These are phyloP conservation scores for Machimus atricapillus DNA, from an alignment of 2,888 invertebrate species.

Conservation along the genomic window DNA sequence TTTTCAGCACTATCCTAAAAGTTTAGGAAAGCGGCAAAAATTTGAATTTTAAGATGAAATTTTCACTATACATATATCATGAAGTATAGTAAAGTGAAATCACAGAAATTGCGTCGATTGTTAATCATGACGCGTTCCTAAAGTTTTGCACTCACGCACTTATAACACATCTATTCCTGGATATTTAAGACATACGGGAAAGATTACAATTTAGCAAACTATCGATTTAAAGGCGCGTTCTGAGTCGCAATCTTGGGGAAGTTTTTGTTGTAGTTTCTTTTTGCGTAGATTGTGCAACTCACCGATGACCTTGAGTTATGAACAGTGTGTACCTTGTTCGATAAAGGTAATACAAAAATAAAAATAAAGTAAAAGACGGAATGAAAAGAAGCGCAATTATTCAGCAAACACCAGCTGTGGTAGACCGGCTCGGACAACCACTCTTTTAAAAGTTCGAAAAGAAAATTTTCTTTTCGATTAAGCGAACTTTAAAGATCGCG, in stretches of 20 bases:
- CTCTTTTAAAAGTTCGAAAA: neutral
- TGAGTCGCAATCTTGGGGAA: neutral
- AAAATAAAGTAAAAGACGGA: neutral
- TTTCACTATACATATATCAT: neutral
- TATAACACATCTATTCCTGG: neutral
- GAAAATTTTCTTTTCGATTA: neutral
- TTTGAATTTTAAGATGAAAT: neutral
- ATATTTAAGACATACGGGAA: neutral
- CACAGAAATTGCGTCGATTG: neutral
- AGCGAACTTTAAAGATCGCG: neutral
- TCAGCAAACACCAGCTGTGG: neutral
- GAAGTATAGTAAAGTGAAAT: neutral
- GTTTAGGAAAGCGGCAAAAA: neutral
- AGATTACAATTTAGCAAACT: neutral
- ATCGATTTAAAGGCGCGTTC: neutral
- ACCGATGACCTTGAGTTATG: neutral
- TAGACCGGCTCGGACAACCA: neutral
- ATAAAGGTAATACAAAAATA: neutral
- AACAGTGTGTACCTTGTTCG: neutral
- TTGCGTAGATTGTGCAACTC: conserved; percentile 16
- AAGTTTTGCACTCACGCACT: neutral
- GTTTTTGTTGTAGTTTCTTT: neutral
- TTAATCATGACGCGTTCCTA: neutral
- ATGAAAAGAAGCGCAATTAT: neutral
- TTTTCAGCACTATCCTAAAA: neutral